Percentiles rank a stretch among this genome's conserved stretches.
Evolutionary conservation across 2,888 invertebrate genomes (phyloP).

Genomic region (Falcaria lacertinaria): DNA sequence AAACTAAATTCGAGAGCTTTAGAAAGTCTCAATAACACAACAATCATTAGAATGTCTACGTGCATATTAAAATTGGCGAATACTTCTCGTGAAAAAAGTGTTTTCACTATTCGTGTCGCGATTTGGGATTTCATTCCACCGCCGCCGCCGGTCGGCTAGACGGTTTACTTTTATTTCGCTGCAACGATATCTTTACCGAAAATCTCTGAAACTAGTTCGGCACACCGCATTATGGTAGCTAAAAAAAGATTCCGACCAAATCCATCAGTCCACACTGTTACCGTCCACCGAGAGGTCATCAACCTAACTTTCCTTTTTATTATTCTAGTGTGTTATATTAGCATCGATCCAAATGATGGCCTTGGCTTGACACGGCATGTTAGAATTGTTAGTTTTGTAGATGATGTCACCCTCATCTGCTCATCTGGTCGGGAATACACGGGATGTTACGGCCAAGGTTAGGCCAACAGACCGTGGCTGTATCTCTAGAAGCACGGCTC

Average conservation of each 20-base stretch:
- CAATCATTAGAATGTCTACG: conserved; percentile 46
- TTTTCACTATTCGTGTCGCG: conserved; percentile 30
- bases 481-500: conserved; percentile 61
- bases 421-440: conserved; percentile 51
- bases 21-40: conserved; percentile 49
- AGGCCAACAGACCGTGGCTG: conserved; percentile 66
- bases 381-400: conserved; percentile 39
- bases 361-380: conserved; percentile 52
- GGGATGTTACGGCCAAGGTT: conserved; percentile 70
- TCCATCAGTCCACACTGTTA: conserved; percentile 48
- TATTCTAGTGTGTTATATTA: conserved; percentile 44
- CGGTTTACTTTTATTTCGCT: conserved; percentile 30
- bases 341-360: conserved; percentile 54
- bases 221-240: conserved; percentile 46
- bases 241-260: conserved; percentile 59
- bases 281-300: conserved; percentile 54
- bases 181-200: conserved; percentile 30
- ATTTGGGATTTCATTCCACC: conserved; percentile 30
- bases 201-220: conserved; percentile 41
- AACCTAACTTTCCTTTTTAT: conserved; percentile 70
- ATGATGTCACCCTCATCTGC: conserved; percentile 64
- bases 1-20: conserved; percentile 28
- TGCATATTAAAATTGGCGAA: conserved; percentile 47
- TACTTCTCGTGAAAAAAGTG: conserved; percentile 25
- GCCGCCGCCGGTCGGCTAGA: conserved; percentile 10